Evolutionary conservation across 2,113 vertebrate species (phyloP).

Genomic region (Myocastor coypus): DNA sequence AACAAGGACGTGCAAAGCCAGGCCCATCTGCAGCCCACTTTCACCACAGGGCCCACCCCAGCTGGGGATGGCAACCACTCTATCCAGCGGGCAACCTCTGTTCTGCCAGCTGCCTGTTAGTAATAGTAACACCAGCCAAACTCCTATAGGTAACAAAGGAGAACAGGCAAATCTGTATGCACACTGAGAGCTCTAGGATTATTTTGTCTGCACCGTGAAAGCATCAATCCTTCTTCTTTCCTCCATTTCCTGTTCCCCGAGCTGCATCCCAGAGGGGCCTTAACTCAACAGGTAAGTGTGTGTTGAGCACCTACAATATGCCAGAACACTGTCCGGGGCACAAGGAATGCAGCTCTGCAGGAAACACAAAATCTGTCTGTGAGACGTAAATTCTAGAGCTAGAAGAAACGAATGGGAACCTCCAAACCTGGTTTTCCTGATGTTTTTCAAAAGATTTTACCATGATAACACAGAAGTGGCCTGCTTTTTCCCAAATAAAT

Average conservation of each 20-base stretch:
- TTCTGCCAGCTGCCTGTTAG: not conserved
- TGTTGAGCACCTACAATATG: not conserved
- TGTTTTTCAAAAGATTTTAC: not conserved
- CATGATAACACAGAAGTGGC: not conserved
- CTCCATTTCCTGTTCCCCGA: not conserved
- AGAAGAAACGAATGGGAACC: not conserved
- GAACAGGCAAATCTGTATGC: not conserved
- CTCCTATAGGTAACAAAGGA: not conserved
- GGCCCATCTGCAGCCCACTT: not conserved
- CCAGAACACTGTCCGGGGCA: not conserved
- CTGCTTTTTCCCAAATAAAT: constrained; percentile 29
- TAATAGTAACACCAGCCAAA: not conserved
- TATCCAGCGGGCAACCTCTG: not conserved
- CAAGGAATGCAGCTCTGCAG: not conserved
- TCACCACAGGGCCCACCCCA: not conserved
- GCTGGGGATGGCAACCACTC: not conserved
- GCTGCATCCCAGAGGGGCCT: not conserved
- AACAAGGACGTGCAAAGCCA: not conserved
- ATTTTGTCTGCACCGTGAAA: not conserved
- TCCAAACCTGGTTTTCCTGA: constrained; percentile 27
- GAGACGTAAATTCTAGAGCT: not conserved
- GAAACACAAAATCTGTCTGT: not conserved
- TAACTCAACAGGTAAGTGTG: not conserved
- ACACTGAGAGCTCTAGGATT: not conserved
- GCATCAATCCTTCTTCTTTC: not conserved